Evolutionary conservation across 2,113 vertebrate genomes (phyloP).

Genomic region (Halcyon malimbica): DNA sequence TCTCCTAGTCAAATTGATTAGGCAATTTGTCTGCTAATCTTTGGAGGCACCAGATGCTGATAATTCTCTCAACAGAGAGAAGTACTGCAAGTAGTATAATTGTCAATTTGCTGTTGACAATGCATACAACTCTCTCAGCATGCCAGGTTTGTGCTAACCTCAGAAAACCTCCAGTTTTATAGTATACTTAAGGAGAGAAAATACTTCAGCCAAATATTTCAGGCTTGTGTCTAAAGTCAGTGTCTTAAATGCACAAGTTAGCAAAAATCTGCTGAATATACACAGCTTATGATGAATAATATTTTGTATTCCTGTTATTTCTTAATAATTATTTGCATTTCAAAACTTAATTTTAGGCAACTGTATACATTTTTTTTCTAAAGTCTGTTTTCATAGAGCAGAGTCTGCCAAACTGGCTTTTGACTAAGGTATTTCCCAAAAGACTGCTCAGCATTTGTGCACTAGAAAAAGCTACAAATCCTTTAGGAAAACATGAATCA

Average conservation of each 20-base stretch:
- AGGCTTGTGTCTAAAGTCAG: neutral
- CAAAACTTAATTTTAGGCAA: neutral
- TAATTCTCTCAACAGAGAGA: neutral
- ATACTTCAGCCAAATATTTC: neutral
- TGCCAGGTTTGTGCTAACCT: neutral
- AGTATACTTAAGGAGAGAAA: neutral
- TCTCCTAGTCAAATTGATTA: neutral
- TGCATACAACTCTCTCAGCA: neutral
- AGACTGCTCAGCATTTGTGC: neutral
- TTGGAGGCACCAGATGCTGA: neutral
- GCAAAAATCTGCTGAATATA: neutral
- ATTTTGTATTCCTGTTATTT: neutral
- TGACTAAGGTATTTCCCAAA: neutral
- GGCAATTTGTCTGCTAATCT: neutral
- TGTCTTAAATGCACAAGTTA: neutral
- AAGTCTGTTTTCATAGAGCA: neutral
- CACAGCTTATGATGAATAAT: neutral
- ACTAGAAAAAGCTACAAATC: neutral
- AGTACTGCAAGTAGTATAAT: neutral
- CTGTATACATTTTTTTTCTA: neutral
- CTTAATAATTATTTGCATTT: neutral
- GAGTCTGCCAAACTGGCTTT: neutral
- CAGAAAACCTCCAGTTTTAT: neutral
- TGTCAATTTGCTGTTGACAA: neutral
- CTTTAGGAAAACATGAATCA: neutral